A percentile compares a stretch with the other conserved stretches of the same genome.
Evolutionary conservation across 2,888 invertebrate species (phyloP).

Genomic region (Blomia tropicalis): DNA sequence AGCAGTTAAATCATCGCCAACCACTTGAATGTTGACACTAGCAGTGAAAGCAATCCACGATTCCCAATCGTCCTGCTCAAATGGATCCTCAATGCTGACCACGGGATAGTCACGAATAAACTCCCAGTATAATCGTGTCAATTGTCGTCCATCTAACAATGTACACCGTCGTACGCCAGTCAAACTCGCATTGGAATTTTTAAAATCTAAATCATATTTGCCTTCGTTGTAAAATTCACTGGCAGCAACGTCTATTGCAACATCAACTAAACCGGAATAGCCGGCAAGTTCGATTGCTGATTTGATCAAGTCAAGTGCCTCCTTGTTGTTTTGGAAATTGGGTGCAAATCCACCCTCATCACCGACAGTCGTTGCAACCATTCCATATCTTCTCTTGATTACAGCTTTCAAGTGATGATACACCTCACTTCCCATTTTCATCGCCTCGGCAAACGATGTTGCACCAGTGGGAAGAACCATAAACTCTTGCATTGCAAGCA

Average conservation of each 20-base stretch:
- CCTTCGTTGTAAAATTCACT: slow-evolving; percentile 77
- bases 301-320: slow-evolving; percentile 66
- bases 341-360: slow-evolving; percentile 99
- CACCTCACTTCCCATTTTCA: slow-evolving; percentile 93
- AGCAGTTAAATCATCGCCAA: slow-evolving; percentile 80
- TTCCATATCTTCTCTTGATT: slow-evolving; percentile 79
- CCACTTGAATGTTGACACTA: slow-evolving; percentile 53
- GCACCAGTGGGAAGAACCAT: slow-evolving; percentile 93
- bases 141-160: slow-evolving; percentile 64
- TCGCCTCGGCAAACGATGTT: slow-evolving; percentile 76
- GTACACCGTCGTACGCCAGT: too few relatives aligned
- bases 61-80: slow-evolving; percentile 97
- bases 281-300: slow-evolving; percentile 86
- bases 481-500: slow-evolving; percentile 90
- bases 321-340: slow-evolving; percentile 89
- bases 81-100: slow-evolving; percentile 95
- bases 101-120: slow-evolving; percentile 79
- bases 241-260: slow-evolving; percentile 98
- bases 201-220: slow-evolving; percentile 89
- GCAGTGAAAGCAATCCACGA: slow-evolving; percentile 70
- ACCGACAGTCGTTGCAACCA: slow-evolving; percentile 92
- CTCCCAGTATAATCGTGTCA: slow-evolving; percentile 68
- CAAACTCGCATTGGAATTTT: slow-evolving; percentile 67
- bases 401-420: slow-evolving; percentile 84
- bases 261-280: slow-evolving; percentile 86